phyloP scores from a whole-genome alignment of 1,140 invertebrate species.

The Ylistrum balloti region DNA sequence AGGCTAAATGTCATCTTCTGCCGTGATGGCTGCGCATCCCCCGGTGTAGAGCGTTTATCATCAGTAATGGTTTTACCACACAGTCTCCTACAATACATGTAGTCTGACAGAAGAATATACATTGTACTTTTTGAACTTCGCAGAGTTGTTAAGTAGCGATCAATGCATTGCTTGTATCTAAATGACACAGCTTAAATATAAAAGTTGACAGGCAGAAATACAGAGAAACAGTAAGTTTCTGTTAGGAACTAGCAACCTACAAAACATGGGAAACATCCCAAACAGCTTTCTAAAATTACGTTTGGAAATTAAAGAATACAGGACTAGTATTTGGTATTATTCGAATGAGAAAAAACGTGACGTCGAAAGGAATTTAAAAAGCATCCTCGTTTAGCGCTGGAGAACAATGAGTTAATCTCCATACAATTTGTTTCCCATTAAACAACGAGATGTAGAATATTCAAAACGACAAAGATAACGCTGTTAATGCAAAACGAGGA shows the following conservation, averaged over 20 bases:
- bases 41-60: background rate
- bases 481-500: background rate
- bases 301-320: too few species aligned
- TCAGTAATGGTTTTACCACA: background rate
- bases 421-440: conserved; percentile 35
- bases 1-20: background rate
- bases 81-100: background rate
- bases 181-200: too few species aligned
- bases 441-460: background rate
- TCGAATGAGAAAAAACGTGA: too few species aligned
- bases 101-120: too few species aligned
- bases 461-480: background rate
- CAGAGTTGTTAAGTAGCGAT: background rate
- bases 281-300: too few species aligned
- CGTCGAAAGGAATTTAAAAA: background rate
- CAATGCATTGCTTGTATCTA: background rate
- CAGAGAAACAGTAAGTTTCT: too few species aligned
- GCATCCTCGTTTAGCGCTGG: background rate
- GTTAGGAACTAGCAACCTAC: too few species aligned
- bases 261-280: too few species aligned
- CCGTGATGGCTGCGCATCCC: background rate
- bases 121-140: background rate
- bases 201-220: too few species aligned
- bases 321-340: too few species aligned
- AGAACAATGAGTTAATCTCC: background rate